These are phyloP conservation scores for Volucella inflata DNA, from an alignment of 2,888 invertebrate species.

Conservation along the genomic window DNA sequence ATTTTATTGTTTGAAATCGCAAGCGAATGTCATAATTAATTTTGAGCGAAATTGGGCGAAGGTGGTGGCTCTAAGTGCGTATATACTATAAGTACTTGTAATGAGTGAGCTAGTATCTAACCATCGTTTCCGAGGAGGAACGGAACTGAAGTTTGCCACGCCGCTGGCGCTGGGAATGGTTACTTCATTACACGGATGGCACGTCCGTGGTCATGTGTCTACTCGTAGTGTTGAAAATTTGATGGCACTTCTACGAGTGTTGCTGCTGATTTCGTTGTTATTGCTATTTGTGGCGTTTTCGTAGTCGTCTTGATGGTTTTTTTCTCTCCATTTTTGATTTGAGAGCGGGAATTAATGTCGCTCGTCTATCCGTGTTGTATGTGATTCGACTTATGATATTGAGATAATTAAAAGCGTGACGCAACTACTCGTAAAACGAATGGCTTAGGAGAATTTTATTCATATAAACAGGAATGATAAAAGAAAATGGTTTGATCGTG, in stretches of 20 bases:
- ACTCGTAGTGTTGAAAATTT: slow-evolving; percentile 32
- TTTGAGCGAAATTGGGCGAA: slow-evolving; percentile 47
- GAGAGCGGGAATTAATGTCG: slow-evolving; percentile 26
- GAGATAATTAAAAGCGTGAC: slow-evolving; percentile 43
- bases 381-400: slow-evolving; percentile 36
- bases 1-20: slow-evolving; percentile 60
- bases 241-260: slow-evolving; percentile 37
- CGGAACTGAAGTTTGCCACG: slow-evolving; percentile 16
- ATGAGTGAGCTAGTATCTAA: background rate
- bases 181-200: slow-evolving; percentile 43
- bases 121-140: background rate
- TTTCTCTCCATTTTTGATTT: slow-evolving; percentile 7
- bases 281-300: slow-evolving; percentile 9
- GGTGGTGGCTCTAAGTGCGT: background rate
- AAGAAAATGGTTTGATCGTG: too few species aligned
- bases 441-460: too few species aligned
- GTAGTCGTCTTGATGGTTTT: background rate
- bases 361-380: background rate
- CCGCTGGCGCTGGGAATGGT: slow-evolving; percentile 14
- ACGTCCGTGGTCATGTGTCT: slow-evolving; percentile 57
- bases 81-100: too few species aligned
- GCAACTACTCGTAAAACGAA: slow-evolving; percentile 12
- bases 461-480: too few species aligned
- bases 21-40: slow-evolving; percentile 70
- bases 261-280: slow-evolving; percentile 3